Evolutionary conservation across 1,140 invertebrate genomes (phyloP).

Genomic region (Magallana angulata): DNA sequence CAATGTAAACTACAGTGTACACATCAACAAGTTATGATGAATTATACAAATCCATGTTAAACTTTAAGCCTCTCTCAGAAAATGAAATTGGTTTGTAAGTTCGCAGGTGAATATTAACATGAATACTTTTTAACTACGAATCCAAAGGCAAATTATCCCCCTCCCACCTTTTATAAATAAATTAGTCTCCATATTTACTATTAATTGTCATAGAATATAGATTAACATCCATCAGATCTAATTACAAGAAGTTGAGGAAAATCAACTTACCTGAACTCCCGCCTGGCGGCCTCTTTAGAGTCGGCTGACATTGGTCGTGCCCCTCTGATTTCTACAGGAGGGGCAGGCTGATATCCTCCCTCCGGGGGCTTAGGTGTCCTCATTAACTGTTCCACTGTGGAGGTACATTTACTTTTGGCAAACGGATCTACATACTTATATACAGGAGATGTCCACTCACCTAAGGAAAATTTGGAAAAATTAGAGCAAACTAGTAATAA

Average conservation of each 20-base stretch:
- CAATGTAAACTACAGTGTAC: no score
- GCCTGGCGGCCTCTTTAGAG: conserved; percentile 63
- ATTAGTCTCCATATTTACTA: no score
- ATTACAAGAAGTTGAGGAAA: not conserved
- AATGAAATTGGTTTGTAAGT: no score
- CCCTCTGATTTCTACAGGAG: conserved; percentile 28
- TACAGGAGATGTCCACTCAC: conserved; percentile 72
- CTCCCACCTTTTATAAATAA: no score
- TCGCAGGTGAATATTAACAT: no score
- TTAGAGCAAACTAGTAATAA: not conserved
- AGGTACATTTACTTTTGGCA: conserved; percentile 67
- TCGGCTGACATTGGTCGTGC: conserved; percentile 60
- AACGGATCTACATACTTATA: conserved; percentile 74
- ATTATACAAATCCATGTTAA: no score
- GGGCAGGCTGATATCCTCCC: conserved; percentile 10
- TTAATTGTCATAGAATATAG: no score
- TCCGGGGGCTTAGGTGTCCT: conserved; percentile 65
- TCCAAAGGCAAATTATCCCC: no score
- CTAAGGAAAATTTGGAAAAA: conserved; percentile 53
- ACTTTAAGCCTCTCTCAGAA: no score
- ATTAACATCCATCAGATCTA: not conserved
- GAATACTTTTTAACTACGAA: no score
- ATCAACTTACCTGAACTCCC: conserved; percentile 66
- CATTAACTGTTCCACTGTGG: conserved; percentile 67
- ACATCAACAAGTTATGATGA: no score